phyloP scores from a whole-genome alignment of 2,113 vertebrate species.

The Xerus inauris region DNA sequence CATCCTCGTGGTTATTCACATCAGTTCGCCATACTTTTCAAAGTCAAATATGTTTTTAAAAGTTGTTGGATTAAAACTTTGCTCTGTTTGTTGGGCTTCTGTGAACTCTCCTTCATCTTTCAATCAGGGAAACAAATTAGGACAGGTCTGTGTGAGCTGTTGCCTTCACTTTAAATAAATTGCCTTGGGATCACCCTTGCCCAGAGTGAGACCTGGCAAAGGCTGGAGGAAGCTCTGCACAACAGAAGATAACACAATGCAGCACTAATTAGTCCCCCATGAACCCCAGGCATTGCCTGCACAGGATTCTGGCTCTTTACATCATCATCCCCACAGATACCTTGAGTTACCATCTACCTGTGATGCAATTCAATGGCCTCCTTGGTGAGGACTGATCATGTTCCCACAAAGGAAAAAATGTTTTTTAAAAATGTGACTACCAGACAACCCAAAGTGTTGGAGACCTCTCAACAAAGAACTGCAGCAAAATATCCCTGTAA shows the following conservation, averaged over 20 bases:
- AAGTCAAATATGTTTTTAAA: constrained; percentile 40
- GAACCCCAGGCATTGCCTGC: background rate
- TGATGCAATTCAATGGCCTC: background rate
- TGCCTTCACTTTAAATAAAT: constrained; percentile 71
- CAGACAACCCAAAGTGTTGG: background rate
- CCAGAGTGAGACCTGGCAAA: constrained; percentile 48
- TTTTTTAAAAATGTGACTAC: background rate
- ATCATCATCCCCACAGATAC: background rate
- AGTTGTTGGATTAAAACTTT: background rate
- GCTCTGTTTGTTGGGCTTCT: constrained; percentile 8
- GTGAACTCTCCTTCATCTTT: background rate
- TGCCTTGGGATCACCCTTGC: constrained; percentile 53
- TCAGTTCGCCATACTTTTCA: background rate
- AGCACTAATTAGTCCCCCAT: constrained; percentile 37
- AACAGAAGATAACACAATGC: constrained; percentile 36
- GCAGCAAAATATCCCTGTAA: background rate
- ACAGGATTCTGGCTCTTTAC: constrained; percentile 36
- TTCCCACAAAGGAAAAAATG: constrained; percentile 26
- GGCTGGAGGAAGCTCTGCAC: constrained; percentile 24
- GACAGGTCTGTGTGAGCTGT: background rate
- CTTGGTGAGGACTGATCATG: background rate
- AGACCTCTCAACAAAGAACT: background rate
- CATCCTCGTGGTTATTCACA: background rate
- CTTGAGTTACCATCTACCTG: background rate
- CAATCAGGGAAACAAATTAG: constrained; percentile 65